These are phyloP conservation scores for Notothenia coriiceps DNA, from an alignment of 2,113 vertebrate species.

Conservation along the genomic window DNA sequence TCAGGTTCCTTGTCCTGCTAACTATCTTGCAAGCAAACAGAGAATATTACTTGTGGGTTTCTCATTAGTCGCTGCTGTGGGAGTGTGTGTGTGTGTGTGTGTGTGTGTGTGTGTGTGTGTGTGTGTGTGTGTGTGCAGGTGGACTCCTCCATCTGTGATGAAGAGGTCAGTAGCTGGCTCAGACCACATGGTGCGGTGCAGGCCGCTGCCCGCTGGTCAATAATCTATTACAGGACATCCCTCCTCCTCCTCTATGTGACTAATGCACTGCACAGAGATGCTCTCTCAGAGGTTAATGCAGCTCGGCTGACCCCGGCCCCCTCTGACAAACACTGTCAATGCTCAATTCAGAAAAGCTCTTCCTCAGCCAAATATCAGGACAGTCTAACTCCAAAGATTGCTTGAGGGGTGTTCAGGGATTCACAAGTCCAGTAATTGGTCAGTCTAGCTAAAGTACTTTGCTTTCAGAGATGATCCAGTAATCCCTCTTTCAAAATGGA, in stretches of 20 bases:
- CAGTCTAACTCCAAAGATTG: neutral
- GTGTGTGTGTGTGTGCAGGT: slow-evolving; percentile 56
- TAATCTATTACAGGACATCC: slow-evolving; percentile 84
- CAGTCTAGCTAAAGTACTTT: neutral
- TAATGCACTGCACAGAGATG: slow-evolving; percentile 80
- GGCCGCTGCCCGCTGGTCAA: slow-evolving; percentile 81
- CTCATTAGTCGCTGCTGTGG: slow-evolving; percentile 52
- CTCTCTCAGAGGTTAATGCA: slow-evolving; percentile 80
- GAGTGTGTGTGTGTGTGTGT: neutral
- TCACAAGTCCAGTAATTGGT: neutral
- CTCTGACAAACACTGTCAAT: slow-evolving; percentile 77
- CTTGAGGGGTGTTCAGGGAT: slow-evolving; percentile 32
- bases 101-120: neutral
- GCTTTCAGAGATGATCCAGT: neutral
- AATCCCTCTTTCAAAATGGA: neutral
- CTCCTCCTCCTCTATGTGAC: slow-evolving; percentile 75
- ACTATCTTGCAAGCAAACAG: slow-evolving; percentile 59
- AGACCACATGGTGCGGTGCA: slow-evolving; percentile 76
- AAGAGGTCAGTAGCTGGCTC: slow-evolving; percentile 80
- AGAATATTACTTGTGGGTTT: slow-evolving; percentile 60
- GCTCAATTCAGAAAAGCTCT: slow-evolving; percentile 58
- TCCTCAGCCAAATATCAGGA: slow-evolving; percentile 55
- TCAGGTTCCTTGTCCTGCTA: slow-evolving; percentile 77
- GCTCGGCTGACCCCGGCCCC: slow-evolving; percentile 76
- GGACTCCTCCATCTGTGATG: slow-evolving; percentile 75